Evolutionary conservation across 2,113 vertebrate species (phyloP).

Genomic region (Microcebus tavaratra): DNA sequence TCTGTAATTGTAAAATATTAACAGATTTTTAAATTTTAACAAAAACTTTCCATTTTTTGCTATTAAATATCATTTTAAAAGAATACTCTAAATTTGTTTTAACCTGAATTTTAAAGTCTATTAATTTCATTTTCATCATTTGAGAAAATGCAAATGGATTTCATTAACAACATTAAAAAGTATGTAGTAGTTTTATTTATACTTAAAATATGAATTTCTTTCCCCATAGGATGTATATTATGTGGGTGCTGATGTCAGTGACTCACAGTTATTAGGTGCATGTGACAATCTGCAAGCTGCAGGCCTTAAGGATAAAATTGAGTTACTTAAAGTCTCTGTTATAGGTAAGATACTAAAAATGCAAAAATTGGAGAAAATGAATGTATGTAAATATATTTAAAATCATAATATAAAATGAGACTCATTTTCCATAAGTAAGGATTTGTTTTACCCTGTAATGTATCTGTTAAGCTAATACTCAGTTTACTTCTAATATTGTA

Average conservation of each 20-base stretch:
- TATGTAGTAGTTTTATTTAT: background rate
- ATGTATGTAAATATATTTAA: background rate
- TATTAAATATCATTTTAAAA: constrained; percentile 35
- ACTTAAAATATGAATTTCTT: background rate
- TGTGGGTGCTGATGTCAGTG: constrained; percentile 90
- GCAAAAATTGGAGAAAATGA: background rate
- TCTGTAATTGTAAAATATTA: constrained; percentile 49
- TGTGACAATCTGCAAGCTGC: constrained; percentile 87
- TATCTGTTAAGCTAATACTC: background rate
- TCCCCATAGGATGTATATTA: constrained; percentile 86
- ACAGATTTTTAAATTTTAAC: background rate
- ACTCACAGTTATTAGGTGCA: constrained; percentile 89
- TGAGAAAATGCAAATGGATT: background rate
- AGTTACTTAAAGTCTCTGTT: constrained; percentile 90
- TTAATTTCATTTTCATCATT: background rate
- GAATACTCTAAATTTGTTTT: background rate
- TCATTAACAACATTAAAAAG: background rate
- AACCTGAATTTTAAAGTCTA: constrained; percentile 18
- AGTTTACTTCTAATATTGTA: background rate
- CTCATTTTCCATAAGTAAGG: background rate
- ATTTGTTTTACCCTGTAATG: background rate
- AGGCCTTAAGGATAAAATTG: constrained; percentile 84
- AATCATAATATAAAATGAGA: background rate
- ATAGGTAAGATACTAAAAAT: constrained; percentile 83
- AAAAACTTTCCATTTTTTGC: background rate